Percentiles rank a stretch among this genome's conserved stretches.
Conservation (phyloP, 2,888 invertebrate genomes). For the Tachystola acroxantha region DNA sequence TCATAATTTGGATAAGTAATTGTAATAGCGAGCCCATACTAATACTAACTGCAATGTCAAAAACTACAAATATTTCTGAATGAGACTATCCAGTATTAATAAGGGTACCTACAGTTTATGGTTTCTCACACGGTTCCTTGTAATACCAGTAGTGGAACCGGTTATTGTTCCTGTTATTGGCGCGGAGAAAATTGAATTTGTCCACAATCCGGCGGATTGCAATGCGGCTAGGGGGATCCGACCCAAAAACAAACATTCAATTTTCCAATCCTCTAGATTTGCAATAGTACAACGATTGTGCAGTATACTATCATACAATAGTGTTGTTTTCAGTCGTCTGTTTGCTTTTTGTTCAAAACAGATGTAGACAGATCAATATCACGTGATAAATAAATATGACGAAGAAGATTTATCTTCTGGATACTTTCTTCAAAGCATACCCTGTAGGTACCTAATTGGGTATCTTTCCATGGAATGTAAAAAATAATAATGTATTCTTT, state of each 20-base stretch:
- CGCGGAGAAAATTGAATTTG: slow-evolving; percentile 69
- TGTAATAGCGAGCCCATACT: too few species aligned
- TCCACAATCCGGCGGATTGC: slow-evolving; percentile 63
- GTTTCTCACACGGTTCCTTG: background rate
- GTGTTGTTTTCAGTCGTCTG: background rate
- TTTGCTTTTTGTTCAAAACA: background rate
- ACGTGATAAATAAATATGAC: too few species aligned
- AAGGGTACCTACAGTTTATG: background rate
- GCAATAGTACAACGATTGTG: slow-evolving; percentile 21
- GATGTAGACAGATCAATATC: too few species aligned
- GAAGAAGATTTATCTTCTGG: too few species aligned
- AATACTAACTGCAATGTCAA: too few species aligned
- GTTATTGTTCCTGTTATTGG: slow-evolving; percentile 62
- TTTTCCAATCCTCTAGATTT: slow-evolving; percentile 50
- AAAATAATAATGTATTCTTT: too few species aligned
- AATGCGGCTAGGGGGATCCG: slow-evolving; percentile 41
- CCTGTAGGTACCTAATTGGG: too few species aligned
- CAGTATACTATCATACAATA: background rate
- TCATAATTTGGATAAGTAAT: too few species aligned
- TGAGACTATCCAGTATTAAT: too few species aligned
- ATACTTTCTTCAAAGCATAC: too few species aligned
- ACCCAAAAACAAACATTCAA: slow-evolving; percentile 56
- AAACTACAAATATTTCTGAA: too few species aligned
- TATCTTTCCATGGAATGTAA: too few species aligned
- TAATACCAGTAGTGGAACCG: slow-evolving; percentile 11